Conservation (phyloP, 1,140 invertebrate species). For the Pomphorhynchus laevis region DNA sequence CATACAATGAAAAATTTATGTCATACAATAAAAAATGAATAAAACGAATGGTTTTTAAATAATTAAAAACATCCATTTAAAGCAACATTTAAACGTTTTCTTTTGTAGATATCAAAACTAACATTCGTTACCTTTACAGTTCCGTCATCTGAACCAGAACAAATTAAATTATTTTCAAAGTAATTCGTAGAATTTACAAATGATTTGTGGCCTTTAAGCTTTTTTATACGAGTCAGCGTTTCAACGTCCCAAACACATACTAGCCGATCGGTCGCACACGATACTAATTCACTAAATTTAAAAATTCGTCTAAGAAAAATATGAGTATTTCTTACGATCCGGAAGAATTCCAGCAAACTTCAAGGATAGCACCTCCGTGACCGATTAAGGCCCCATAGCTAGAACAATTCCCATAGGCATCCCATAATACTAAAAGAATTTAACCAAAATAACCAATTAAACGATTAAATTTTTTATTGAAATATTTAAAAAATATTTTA, state of each 20-base stretch:
- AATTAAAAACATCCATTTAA: no score
- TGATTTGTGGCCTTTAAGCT: slow-evolving; percentile 49
- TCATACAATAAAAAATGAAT: no score
- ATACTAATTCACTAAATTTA: slow-evolving; percentile 3
- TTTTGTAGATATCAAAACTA: background rate
- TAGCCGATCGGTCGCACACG: slow-evolving; percentile 38
- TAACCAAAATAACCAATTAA: no score
- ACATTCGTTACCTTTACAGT: slow-evolving; percentile 34
- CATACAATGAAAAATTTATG: no score
- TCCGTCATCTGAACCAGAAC: slow-evolving; percentile 71
- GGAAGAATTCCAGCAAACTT: slow-evolving; percentile 35
- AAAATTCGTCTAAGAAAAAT: background rate
- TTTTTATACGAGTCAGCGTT: slow-evolving; percentile 46
- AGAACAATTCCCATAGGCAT: slow-evolving; percentile 81
- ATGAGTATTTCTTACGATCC: slow-evolving; percentile 24
- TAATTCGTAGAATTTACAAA: slow-evolving; percentile 33
- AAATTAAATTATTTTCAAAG: slow-evolving; percentile 48
- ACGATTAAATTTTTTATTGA: no score
- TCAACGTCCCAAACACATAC: slow-evolving; percentile 70
- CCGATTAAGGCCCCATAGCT: slow-evolving; percentile 55
- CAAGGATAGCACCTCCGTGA: slow-evolving; percentile 76
- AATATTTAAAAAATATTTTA: no score
- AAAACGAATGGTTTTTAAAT: no score
- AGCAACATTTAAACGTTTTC: no score
- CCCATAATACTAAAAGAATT: slow-evolving; percentile 50